Evolutionary conservation across 2,888 invertebrate genomes (phyloP).

Genomic region (Lithophane ornitopus): DNA sequence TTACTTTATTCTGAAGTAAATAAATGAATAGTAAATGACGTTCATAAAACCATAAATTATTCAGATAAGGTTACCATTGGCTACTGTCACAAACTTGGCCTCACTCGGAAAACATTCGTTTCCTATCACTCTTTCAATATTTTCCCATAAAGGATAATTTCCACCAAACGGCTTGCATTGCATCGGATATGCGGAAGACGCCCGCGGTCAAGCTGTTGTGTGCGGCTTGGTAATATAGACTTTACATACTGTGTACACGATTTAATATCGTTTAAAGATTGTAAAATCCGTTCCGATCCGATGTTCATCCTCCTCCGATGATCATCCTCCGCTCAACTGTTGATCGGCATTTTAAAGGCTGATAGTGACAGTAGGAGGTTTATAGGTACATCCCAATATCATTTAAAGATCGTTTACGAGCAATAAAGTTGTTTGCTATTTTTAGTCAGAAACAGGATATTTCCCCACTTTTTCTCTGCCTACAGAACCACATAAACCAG

Average conservation of each 20-base stretch:
- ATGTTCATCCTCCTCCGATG: too few species aligned
- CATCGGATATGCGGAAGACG: too few species aligned
- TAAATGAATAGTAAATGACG: background rate
- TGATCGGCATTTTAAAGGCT: too few species aligned
- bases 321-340: too few species aligned
- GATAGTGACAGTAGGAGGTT: too few species aligned
- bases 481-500: background rate
- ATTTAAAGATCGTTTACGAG: background rate
- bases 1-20: background rate
- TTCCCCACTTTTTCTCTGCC: background rate
- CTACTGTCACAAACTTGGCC: background rate
- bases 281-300: too few species aligned
- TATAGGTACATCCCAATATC: background rate
- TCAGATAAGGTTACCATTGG: background rate
- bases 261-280: too few species aligned
- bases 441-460: conserved; percentile 21
- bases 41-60: background rate
- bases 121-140: background rate
- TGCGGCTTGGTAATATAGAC: too few species aligned
- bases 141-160: background rate
- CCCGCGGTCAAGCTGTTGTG: too few species aligned
- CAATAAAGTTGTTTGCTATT: conserved; percentile 5
- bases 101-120: background rate
- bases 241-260: too few species aligned
- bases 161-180: too few species aligned